phyloP scores from a whole-genome alignment of 2,113 vertebrate species.

The Calcarius ornatus region DNA sequence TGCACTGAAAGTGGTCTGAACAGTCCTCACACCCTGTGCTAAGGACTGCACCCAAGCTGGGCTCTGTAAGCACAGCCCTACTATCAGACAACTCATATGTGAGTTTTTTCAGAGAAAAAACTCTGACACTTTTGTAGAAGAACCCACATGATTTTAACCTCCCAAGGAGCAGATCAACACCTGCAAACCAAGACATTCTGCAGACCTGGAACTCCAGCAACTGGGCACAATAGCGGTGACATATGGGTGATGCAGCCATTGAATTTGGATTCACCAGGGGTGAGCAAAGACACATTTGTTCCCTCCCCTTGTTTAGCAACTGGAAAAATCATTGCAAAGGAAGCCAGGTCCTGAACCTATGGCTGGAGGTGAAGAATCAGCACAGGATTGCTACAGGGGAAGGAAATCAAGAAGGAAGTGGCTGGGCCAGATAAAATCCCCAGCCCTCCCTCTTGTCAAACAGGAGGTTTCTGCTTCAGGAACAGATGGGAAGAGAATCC shows the following conservation, averaged over 20 bases:
- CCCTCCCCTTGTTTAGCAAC: not conserved
- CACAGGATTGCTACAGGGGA: not conserved
- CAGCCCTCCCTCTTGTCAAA: not conserved
- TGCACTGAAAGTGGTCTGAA: not conserved
- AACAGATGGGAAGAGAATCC: conserved; percentile 16
- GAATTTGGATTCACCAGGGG: not conserved
- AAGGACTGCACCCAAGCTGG: not conserved
- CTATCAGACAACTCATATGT: not conserved
- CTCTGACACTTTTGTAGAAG: not conserved
- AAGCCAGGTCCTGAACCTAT: not conserved
- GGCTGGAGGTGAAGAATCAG: not conserved
- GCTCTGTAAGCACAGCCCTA: not conserved
- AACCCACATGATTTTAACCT: not conserved
- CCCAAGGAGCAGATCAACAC: not conserved
- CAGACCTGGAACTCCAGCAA: not conserved
- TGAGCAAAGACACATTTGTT: not conserved
- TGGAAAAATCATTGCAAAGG: not conserved
- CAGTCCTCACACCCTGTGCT: accelerated
- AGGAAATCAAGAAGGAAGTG: conserved; percentile 11
- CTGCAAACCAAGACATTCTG: not conserved
- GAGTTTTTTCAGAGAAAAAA: not conserved
- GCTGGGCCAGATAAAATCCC: not conserved
- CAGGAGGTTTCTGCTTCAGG: not conserved
- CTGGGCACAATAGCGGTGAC: not conserved
- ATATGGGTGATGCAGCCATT: not conserved